Evolutionary conservation across 2,797 vertebrate genomes (phyloP).

Genomic region (Pseudochaenichthys georgianus): DNA sequence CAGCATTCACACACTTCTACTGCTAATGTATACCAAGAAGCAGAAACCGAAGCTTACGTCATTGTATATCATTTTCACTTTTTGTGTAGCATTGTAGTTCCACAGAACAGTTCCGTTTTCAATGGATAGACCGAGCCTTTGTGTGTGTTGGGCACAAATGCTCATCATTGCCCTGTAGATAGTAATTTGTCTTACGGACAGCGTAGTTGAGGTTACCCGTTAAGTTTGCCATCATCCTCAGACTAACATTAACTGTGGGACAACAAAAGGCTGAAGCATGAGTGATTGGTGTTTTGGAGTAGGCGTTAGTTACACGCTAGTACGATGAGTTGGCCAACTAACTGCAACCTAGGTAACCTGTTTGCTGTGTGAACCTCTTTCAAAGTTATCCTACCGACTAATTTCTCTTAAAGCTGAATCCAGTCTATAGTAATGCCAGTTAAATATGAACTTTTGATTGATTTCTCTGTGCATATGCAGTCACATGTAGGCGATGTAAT

Average conservation of each 20-base stretch:
- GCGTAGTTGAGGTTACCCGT: not conserved
- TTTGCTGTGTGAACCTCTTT: slow-evolving; percentile 69
- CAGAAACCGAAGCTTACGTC: slow-evolving; percentile 32
- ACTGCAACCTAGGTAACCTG: slow-evolving; percentile 73
- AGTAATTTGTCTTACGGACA: slow-evolving; percentile 14
- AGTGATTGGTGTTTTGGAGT: slow-evolving; percentile 22
- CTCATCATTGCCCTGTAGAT: slow-evolving; percentile 24
- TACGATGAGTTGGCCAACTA: slow-evolving; percentile 68
- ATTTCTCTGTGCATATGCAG: not conserved
- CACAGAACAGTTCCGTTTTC: slow-evolving; percentile 73
- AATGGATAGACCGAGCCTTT: slow-evolving; percentile 79
- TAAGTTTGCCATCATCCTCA: not conserved
- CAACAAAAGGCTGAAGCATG: slow-evolving; percentile 18
- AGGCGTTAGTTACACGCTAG: slow-evolving; percentile 45
- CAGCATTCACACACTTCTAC: not conserved
- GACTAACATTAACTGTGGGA: not conserved
- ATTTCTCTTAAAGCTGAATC: not conserved
- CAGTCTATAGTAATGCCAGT: rapidly evolving
- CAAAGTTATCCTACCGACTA: slow-evolving; percentile 56
- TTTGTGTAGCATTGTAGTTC: slow-evolving; percentile 67
- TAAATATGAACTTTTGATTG: rapidly evolving
- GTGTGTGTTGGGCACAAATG: slow-evolving; percentile 59
- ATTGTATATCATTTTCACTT: slow-evolving; percentile 71
- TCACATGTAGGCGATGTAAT: not conserved
- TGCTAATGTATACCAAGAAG: not conserved